Evolutionary conservation across 2,888 invertebrate species (phyloP).

Genomic region (Calameuta filiformis): DNA sequence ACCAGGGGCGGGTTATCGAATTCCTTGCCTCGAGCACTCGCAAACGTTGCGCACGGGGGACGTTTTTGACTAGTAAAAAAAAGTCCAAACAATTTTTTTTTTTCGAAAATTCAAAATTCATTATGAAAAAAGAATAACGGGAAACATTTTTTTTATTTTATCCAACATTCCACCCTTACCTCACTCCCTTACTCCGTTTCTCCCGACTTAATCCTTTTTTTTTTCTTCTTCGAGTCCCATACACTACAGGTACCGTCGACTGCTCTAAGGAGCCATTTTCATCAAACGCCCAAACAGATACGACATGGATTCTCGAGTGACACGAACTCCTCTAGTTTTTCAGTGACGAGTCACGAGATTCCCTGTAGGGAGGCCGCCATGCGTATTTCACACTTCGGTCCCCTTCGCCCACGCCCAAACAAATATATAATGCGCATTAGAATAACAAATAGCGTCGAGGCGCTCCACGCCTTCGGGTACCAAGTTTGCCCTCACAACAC

Average conservation of each 20-base stretch:
- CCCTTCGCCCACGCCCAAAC: conserved; percentile 56
- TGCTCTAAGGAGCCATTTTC: neutral
- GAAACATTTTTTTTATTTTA: neutral
- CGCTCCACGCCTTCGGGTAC: conserved; percentile 57
- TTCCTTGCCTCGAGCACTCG: conserved; percentile 36
- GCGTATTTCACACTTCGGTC: conserved; percentile 61
- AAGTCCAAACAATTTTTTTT: neutral
- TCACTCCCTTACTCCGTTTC: conserved; percentile 9
- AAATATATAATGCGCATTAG: conserved; percentile 63
- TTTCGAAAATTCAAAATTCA: neutral
- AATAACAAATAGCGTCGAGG: conserved; percentile 63
- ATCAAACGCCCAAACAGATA: neutral
- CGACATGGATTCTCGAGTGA: neutral
- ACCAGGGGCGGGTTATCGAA: conserved; percentile 39
- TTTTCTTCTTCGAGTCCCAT: neutral
- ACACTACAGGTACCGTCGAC: neutral
- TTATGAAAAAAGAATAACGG: conserved; percentile 11
- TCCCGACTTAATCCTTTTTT: neutral
- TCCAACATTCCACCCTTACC: neutral
- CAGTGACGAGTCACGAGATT: neutral
- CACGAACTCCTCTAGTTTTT: neutral
- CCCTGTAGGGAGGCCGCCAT: conserved; percentile 40
- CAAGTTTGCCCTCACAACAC: conserved; percentile 27
- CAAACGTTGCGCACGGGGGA: conserved; percentile 17
- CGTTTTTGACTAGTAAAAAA: conserved; percentile 4